A percentile compares a stretch with the other conserved stretches of the same genome.
Evolutionary conservation across 1,140 invertebrate species (phyloP).

Genomic region (Orchesella cincta): DNA sequence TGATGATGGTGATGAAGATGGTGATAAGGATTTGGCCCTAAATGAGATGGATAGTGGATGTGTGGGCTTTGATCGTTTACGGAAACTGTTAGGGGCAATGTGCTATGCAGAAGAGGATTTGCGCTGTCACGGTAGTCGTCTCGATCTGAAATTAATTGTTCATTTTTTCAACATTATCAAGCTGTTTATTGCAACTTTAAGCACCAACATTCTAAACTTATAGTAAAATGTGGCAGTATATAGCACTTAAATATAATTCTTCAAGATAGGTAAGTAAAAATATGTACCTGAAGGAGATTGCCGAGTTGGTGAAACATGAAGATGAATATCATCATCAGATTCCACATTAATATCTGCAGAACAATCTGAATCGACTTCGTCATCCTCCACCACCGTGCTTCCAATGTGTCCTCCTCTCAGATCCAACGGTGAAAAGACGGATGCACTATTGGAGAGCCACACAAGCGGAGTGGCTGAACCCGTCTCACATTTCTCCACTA

Average conservation of each 20-base stretch:
- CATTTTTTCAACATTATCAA: not conserved
- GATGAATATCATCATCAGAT: conserved; percentile 50
- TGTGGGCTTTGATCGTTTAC: not conserved
- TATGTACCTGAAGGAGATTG: conserved; percentile 31
- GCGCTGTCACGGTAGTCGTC: not conserved
- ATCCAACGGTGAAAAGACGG: conserved; percentile 40
- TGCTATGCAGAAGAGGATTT: conserved; percentile 4
- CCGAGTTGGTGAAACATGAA: conserved; percentile 42
- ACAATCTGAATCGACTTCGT: conserved; percentile 46
- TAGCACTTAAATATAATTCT: not conserved
- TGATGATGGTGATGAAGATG: not conserved
- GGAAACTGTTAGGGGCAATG: not conserved
- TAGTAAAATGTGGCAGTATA: not conserved
- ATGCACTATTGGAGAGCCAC: not conserved
- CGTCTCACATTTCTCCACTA: conserved; percentile 45
- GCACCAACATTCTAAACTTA: not conserved
- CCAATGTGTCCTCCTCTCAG: conserved; percentile 42
- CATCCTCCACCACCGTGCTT: conserved; percentile 11
- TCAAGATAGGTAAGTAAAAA: not conserved
- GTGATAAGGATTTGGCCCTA: not conserved
- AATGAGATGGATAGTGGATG: not conserved
- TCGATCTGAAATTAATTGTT: not conserved
- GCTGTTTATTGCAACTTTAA: too few relatives aligned
- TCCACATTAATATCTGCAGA: conserved; percentile 51
- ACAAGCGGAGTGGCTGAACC: conserved; percentile 12